A percentile compares a stretch with the other conserved stretches of the same genome.
Conservation (phyloP, 2,113 vertebrate genomes). For the Balaeniceps rex region DNA sequence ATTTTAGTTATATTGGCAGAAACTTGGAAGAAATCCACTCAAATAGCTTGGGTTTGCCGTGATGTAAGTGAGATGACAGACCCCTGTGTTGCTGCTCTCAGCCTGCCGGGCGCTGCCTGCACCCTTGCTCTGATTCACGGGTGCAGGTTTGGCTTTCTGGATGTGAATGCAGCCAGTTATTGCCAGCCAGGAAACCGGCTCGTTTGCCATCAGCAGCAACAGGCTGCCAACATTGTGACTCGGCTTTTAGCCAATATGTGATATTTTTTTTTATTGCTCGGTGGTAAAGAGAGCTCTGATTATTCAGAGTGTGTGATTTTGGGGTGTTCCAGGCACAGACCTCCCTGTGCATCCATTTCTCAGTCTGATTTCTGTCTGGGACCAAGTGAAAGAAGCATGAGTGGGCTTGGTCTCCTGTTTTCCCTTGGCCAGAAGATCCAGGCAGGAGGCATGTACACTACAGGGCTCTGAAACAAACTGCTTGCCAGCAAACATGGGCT, state of each 20-base stretch:
- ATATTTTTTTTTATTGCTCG: background rate
- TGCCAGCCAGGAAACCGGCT: background rate
- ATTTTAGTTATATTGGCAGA: background rate
- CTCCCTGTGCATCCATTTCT: accelerated
- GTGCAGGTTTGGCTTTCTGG: background rate
- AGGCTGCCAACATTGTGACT: background rate
- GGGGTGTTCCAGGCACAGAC: background rate
- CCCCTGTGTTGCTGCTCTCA: background rate
- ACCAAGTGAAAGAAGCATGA: background rate
- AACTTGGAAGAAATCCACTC: background rate
- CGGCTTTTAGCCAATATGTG: background rate
- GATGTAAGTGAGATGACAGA: background rate
- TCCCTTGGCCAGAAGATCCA: background rate
- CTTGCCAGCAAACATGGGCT: background rate
- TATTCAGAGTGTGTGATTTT: background rate
- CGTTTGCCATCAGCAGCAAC: background rate
- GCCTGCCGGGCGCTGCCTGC: background rate
- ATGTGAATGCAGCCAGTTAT: background rate
- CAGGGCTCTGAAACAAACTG: background rate
- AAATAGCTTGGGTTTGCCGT: background rate
- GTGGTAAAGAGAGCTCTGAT: background rate
- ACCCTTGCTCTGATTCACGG: background rate
- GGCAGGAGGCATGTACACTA: background rate
- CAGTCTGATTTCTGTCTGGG: background rate
- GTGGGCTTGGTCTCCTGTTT: background rate